These are phyloP conservation scores for Cordilura impudica DNA, from an alignment of 2,888 invertebrate species.

Conservation along the genomic window DNA sequence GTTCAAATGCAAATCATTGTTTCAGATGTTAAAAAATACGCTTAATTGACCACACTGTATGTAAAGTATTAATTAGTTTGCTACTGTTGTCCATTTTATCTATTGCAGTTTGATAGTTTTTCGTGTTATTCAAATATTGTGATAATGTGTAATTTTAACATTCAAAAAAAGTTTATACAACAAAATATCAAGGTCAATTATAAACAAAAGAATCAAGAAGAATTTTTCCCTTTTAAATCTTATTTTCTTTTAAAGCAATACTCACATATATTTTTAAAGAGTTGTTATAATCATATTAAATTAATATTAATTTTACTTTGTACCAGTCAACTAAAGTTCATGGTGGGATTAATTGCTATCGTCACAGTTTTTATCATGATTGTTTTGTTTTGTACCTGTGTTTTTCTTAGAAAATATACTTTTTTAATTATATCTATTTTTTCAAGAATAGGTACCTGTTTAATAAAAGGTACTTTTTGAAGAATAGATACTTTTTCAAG, in stretches of 20 bases:
- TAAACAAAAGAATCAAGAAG: not conserved
- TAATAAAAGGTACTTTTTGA: no score
- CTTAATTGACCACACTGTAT: not conserved
- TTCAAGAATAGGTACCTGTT: no score
- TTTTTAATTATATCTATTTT: no score
- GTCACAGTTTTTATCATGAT: slow-evolving; percentile 5
- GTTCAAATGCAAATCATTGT: no score
- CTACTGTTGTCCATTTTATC: not conserved
- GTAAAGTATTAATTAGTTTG: not conserved
- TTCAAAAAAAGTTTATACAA: not conserved
- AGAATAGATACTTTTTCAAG: no score
- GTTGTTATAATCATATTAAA: slow-evolving; percentile 6
- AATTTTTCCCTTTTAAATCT: not conserved
- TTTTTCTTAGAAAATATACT: no score
- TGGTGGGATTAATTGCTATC: slow-evolving; percentile 34
- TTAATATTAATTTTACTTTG: not conserved
- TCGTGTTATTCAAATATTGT: not conserved
- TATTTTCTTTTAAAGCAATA: not conserved
- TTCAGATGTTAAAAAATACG: no score
- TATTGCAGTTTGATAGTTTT: not conserved
- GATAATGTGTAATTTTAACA: not conserved
- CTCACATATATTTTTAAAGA: not conserved
- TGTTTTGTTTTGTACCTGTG: slow-evolving; percentile 37
- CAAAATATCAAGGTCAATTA: slow-evolving; percentile 35
- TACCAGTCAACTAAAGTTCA: slow-evolving; percentile 21